These are phyloP conservation scores for Pachycephus smyrnensis DNA, from an alignment of 2,888 invertebrate species.

Conservation along the genomic window DNA sequence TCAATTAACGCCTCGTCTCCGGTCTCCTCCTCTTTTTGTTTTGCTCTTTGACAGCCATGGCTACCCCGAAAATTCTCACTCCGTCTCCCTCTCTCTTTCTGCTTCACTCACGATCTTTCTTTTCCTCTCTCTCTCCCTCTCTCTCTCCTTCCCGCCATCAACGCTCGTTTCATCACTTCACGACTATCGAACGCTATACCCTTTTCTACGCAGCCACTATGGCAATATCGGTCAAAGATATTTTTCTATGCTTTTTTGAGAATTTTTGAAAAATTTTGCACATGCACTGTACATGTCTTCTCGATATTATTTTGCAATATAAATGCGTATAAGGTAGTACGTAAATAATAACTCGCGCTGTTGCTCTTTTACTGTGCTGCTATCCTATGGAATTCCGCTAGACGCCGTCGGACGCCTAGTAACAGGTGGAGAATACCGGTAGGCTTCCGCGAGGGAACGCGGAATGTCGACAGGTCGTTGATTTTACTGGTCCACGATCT, in stretches of 20 bases:
- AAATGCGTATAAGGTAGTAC: not conserved
- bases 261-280: not conserved
- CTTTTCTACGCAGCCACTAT: not conserved
- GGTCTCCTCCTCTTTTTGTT: conserved; percentile 13
- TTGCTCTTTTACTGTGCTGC: not conserved
- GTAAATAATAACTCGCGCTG: not conserved
- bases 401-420: conserved; percentile 32
- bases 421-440: conserved; percentile 47
- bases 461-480: conserved; percentile 58
- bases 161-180: not conserved
- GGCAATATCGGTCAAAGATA: not conserved
- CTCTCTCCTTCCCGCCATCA: not conserved
- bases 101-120: conserved; percentile 10
- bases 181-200: not conserved
- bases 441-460: not conserved
- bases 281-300: not conserved
- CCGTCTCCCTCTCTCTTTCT: conserved; percentile 12
- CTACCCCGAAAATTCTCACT: not conserved
- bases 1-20: conserved; percentile 52
- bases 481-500: conserved; percentile 52
- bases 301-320: not conserved
- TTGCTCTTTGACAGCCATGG: conserved; percentile 10
- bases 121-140: not conserved
- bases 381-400: not conserved
- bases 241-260: fast-evolving